These are phyloP conservation scores for Rhabdophis nuchalis DNA, from an alignment of 2,797 vertebrate genomes.

Conservation along the genomic window DNA sequence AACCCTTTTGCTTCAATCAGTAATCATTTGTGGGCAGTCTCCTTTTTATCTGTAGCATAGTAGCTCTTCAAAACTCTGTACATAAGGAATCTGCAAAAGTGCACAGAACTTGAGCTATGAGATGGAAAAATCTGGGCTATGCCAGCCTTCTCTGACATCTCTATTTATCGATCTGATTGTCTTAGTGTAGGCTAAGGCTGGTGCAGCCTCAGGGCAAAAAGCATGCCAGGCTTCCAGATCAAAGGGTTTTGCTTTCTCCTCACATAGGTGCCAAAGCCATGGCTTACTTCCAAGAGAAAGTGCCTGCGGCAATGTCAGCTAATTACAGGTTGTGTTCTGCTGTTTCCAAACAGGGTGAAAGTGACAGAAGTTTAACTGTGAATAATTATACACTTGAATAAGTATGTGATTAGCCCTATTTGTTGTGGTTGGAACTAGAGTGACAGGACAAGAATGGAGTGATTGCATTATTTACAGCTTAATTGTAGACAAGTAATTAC, in stretches of 20 bases:
- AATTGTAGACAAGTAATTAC: slow-evolving; percentile 78
- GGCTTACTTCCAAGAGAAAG: slow-evolving; percentile 68
- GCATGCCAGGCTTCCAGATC: slow-evolving; percentile 65
- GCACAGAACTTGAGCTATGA: slow-evolving; percentile 15
- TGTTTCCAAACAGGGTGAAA: slow-evolving; percentile 81
- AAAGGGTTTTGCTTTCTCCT: slow-evolving; percentile 62
- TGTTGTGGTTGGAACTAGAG: slow-evolving; percentile 75
- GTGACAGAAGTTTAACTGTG: slow-evolving; percentile 81
- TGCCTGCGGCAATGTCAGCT: slow-evolving; percentile 74
- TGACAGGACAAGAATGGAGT: slow-evolving; percentile 76
- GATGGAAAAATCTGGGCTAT: slow-evolving; percentile 46
- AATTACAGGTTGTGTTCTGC: slow-evolving; percentile 80
- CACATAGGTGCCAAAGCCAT: slow-evolving; percentile 72
- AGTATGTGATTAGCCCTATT: slow-evolving; percentile 82
- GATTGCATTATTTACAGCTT: slow-evolving; percentile 81
- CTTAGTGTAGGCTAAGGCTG: slow-evolving; percentile 58
- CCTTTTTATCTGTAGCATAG: neutral
- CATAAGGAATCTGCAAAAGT: neutral
- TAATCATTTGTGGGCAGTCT: neutral
- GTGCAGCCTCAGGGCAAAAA: slow-evolving; percentile 61
- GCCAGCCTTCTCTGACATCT: slow-evolving; percentile 58
- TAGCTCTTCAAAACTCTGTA: neutral
- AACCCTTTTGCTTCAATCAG: neutral
- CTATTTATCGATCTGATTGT: slow-evolving; percentile 64
- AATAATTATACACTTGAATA: slow-evolving; percentile 83